Percentiles rank a stretch among this genome's conserved stretches.
phyloP scores from a whole-genome alignment of 1,140 invertebrate genomes.

The Bombus polaris region DNA sequence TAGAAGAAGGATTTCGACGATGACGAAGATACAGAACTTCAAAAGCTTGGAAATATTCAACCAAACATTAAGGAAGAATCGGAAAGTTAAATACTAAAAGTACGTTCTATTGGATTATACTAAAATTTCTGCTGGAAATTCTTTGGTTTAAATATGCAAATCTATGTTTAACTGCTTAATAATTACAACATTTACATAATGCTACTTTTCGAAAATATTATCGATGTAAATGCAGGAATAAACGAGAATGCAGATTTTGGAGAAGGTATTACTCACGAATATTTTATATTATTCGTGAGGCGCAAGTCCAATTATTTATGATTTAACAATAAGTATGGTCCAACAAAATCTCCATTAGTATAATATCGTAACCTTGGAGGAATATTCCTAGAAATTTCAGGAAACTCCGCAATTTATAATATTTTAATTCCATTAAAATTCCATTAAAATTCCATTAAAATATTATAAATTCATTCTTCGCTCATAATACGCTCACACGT shows the following conservation, averaged over 20 bases:
- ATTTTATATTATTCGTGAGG: accelerated
- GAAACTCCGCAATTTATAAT: neutral
- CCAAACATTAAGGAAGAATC: neutral
- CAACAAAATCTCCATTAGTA: neutral
- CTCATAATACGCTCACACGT: too few species aligned
- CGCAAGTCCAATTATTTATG: neutral
- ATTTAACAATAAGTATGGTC: neutral
- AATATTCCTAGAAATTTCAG: neutral
- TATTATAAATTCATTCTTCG: too few species aligned
- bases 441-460: too few species aligned
- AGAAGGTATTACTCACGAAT: neutral
- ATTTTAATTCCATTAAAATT: neutral
- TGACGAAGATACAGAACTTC: neutral
- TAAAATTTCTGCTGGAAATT: neutral
- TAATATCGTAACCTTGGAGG: neutral
- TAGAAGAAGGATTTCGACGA: neutral
- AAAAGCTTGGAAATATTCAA: neutral
- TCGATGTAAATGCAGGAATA: neutral
- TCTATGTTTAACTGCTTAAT: neutral
- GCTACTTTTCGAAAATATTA: neutral
- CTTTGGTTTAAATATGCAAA: too few species aligned
- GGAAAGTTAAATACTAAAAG: neutral
- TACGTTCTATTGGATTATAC: neutral
- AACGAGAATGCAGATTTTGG: neutral
- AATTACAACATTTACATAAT: neutral